Evolutionary conservation across 2,888 invertebrate genomes (phyloP).

Genomic region (Anticlea derivata): DNA sequence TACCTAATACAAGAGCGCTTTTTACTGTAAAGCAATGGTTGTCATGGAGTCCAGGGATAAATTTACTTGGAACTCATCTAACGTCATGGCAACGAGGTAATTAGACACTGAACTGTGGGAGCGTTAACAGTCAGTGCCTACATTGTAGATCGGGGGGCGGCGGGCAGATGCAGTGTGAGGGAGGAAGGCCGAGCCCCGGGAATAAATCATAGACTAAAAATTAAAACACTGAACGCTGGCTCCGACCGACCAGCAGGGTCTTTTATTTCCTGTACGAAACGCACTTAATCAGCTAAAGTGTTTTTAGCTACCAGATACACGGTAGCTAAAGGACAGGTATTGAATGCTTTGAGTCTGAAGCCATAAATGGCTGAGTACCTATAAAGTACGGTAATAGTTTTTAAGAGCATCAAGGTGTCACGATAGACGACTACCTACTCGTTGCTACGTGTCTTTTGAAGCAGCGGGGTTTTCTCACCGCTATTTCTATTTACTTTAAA

Average conservation of each 20-base stretch:
- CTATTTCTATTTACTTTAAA: no score
- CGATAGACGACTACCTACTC: no score
- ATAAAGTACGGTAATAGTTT: no score
- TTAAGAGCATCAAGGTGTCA: no score
- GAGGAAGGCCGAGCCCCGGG: slow-evolving; percentile 31
- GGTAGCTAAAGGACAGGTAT: no score
- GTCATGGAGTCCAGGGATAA: slow-evolving; percentile 4
- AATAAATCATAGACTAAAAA: slow-evolving; percentile 41
- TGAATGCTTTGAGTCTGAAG: no score
- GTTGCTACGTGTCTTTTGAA: no score
- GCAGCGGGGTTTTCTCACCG: no score
- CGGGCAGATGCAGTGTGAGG: slow-evolving; percentile 28
- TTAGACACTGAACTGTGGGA: slow-evolving; percentile 50
- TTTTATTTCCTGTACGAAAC: slow-evolving; percentile 2
- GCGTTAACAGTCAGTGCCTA: slow-evolving; percentile 42
- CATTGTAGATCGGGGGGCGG: slow-evolving; percentile 19
- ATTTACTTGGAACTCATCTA: slow-evolving; percentile 44
- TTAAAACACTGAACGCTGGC: slow-evolving; percentile 27
- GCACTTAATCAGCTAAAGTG: neutral
- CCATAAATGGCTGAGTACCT: no score
- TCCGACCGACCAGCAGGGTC: slow-evolving; percentile 1
- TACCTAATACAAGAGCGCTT: neutral
- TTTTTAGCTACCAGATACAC: neutral
- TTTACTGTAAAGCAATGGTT: neutral
- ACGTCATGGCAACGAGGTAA: slow-evolving; percentile 60